These are phyloP conservation scores for Eledona agricola DNA, from an alignment of 2,888 invertebrate species.

Conservation along the genomic window DNA sequence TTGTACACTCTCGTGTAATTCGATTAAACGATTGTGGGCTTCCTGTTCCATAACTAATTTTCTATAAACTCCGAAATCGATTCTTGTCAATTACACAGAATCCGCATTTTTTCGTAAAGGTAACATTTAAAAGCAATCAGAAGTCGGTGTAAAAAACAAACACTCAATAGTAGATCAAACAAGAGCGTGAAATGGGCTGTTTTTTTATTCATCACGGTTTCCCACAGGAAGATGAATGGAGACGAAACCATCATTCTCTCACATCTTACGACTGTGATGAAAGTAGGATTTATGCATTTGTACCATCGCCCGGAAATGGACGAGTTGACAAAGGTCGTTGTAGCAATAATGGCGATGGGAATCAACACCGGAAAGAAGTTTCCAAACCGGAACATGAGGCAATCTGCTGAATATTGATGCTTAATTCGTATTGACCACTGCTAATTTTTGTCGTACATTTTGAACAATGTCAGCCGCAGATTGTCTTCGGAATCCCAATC, in stretches of 20 bases:
- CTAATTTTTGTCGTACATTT: conserved; percentile 2
- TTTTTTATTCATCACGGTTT: conserved; percentile 23
- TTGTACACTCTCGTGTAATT: no score
- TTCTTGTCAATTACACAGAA: no score
- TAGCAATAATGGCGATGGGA: conserved; percentile 30
- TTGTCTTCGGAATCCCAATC: no score
- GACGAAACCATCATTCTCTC: conserved; percentile 15
- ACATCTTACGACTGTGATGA: conserved; percentile 25
- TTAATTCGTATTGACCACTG: conserved; percentile 17
- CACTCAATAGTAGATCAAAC: conserved; percentile 12
- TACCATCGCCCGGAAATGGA: conserved; percentile 35
- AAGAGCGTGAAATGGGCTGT: conserved; percentile 13
- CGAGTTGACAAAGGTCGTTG: conserved; percentile 43
- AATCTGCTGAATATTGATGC: conserved; percentile 45
- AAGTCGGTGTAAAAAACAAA: no score
- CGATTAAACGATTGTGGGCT: no score
- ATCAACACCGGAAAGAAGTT: conserved; percentile 47
- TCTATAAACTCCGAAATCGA: no score
- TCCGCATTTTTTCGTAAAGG: no score
- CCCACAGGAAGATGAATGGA: conserved; percentile 14
- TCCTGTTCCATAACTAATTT: no score
- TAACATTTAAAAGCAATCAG: no score
- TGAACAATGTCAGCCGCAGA: no score
- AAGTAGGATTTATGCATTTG: conserved; percentile 8
- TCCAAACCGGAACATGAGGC: conserved; percentile 48